phyloP scores from a whole-genome alignment of 2,888 invertebrate species.

The Imbricaverruca yamaguchii region DNA sequence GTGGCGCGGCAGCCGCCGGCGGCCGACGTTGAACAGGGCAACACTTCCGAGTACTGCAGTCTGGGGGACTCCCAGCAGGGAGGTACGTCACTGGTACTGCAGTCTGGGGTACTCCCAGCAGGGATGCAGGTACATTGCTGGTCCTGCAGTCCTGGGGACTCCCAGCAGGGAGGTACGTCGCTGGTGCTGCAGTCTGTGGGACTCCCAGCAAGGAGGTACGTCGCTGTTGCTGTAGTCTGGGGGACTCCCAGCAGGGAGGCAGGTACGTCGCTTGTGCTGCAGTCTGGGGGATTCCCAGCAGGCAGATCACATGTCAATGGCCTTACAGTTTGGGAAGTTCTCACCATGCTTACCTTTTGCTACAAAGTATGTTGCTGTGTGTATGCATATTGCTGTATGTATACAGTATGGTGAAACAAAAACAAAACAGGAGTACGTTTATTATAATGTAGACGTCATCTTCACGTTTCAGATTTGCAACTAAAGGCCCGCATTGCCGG shows the following conservation, averaged over 20 bases:
- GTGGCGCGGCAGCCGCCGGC: background rate
- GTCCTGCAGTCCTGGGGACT: no score
- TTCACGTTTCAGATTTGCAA: no score
- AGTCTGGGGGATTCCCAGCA: background rate
- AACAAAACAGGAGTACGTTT: no score
- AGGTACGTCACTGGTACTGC: background rate
- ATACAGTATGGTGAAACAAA: no score
- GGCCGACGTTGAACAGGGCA: no score
- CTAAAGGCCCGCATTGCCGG: no score
- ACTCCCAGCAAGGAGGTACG: no score
- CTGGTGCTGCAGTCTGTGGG: background rate
- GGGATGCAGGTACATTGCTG: background rate
- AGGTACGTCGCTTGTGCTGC: background rate
- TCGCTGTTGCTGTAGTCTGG: no score
- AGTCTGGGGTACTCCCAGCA: background rate
- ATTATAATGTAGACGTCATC: no score
- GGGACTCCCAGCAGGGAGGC: background rate
- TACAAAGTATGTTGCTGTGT: no score
- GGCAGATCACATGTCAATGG: background rate
- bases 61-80: constrained; percentile 1
- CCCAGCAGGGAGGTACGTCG: background rate
- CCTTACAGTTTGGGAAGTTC: background rate
- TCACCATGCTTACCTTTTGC: no score
- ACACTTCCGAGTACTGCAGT: background rate
- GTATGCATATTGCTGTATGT: no score